phyloP scores from a whole-genome alignment of 2,888 invertebrate species.

The Lithodes maja region DNA sequence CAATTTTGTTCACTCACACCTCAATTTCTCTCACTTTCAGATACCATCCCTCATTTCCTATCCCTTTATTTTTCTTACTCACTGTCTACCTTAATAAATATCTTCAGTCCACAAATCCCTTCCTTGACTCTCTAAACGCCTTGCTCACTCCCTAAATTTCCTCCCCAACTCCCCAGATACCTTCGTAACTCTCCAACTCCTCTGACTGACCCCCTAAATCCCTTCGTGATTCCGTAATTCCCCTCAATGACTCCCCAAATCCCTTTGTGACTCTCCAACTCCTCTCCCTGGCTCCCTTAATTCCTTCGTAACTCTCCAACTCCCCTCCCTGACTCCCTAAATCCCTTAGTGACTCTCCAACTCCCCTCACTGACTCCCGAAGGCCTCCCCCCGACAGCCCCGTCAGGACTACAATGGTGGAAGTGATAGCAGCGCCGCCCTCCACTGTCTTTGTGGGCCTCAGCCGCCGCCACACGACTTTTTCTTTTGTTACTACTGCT shows the following conservation, averaged over 20 bases:
- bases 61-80: no score
- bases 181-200: background rate
- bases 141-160: background rate
- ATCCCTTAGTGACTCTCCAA: background rate
- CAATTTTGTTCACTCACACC: no score
- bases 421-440: conserved; percentile 23
- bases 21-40: no score
- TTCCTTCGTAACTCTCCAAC: background rate
- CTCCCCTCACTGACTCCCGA: background rate
- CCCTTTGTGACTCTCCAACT: background rate
- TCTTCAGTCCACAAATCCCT: background rate
- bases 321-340: background rate
- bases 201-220: background rate
- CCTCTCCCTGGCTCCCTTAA: background rate
- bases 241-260: background rate
- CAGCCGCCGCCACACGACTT: background rate
- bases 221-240: background rate
- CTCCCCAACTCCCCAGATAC: background rate
- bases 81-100: background rate
- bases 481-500: conserved; percentile 3
- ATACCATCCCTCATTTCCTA: no score
- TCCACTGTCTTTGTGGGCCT: background rate
- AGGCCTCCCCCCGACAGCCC: background rate
- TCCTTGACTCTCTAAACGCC: background rate
- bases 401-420: conserved; percentile 21